Percentiles rank a stretch among this genome's conserved stretches.
Evolutionary conservation across 2,888 invertebrate genomes (phyloP).

Genomic region (Agriopis marginaria): DNA sequence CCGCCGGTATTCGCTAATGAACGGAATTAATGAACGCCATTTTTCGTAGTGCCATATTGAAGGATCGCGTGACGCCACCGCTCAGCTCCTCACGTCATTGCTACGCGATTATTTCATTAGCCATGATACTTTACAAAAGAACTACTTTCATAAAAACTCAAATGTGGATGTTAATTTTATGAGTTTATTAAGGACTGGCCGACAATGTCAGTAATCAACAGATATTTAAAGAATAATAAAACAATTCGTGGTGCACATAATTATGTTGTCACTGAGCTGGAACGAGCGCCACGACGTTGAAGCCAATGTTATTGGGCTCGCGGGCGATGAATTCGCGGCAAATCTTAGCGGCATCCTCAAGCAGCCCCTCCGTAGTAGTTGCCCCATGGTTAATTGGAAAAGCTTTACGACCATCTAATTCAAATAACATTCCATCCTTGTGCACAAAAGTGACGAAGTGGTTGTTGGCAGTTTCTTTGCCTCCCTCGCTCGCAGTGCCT

Average conservation of each 20-base stretch:
- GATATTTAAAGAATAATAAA: constrained; percentile 27
- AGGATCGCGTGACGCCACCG: constrained; percentile 66
- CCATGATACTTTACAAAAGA: constrained; percentile 51
- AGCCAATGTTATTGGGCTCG: constrained; percentile 94
- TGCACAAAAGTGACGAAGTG: constrained; percentile 96
- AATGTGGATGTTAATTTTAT: constrained; percentile 46
- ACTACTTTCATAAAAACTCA: constrained; percentile 44
- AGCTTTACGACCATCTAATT: constrained; percentile 89
- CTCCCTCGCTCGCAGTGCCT: constrained; percentile 89
- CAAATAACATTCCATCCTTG: constrained; percentile 92
- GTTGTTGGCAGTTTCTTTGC: constrained; percentile 90
- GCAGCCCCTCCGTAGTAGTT: constrained; percentile 89
- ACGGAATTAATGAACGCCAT: constrained; percentile 71
- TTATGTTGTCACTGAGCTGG: constrained; percentile 67
- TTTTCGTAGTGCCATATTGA: constrained; percentile 67
- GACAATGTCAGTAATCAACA: constrained; percentile 40
- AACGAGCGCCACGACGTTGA: constrained; percentile 94
- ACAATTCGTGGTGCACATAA: constrained; percentile 8
- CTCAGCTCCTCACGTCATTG: constrained; percentile 54
- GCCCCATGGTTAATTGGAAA: constrained; percentile 93
- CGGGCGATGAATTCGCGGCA: constrained; percentile 94
- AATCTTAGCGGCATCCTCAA: constrained; percentile 93
- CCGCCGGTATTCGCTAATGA: constrained; percentile 68
- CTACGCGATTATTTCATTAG: constrained; percentile 61
- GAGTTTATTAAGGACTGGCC: constrained; percentile 45